Base-by-base conservation (phyloP, 2,888 invertebrate species). In the Spisula subtruncata region DNA sequence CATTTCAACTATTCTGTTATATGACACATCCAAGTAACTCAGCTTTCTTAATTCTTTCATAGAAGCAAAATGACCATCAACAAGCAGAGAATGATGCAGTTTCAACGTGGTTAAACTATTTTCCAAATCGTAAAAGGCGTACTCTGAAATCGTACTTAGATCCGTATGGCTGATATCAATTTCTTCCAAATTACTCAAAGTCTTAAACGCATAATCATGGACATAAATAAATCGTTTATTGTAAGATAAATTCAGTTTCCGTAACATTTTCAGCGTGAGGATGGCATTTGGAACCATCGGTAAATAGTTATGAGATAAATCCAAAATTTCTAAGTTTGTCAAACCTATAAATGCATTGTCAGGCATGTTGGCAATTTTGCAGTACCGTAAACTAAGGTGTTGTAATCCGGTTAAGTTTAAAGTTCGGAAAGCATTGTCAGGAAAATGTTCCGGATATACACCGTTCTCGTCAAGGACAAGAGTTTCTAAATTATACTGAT, bases 1-100 rank as follows among this genome's bases (percentile, higher is more conserved):
- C 89, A 92, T 90, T 46, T 91, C 91, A n/a, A 91, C 85, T 56
- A 92, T 92, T 66, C 84, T 89, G 82, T 92, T 92, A 80, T 92
- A 91, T 0, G 92, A 92, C 32, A 92, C 84, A 85, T 92, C 91
- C 1, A 92, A 75, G 29, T 25, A 25, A n/a, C 84, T 66, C 29
- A 92, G 83, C 60, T 56, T 75, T 60, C 81, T 83, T 16, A 92
- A 56, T 48, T 82, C 83, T 82, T 89, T 89, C 84, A 92, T 80
- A 0, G 89, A 87, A 35, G 83, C 60, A 81, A 92, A 92, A 80
- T 91, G 92, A 0, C 92, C 92, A 56, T 92, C 86, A 48, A 71
- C 88, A 12, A 92, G 41, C 25, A 87, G 79, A 1, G 89, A 83
- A 85, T 92, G 85, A 46, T 89, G 85, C 12, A 92, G 54, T 51